phyloP scores from a whole-genome alignment of 2,888 invertebrate genomes.

The Perithous albicinctus region DNA sequence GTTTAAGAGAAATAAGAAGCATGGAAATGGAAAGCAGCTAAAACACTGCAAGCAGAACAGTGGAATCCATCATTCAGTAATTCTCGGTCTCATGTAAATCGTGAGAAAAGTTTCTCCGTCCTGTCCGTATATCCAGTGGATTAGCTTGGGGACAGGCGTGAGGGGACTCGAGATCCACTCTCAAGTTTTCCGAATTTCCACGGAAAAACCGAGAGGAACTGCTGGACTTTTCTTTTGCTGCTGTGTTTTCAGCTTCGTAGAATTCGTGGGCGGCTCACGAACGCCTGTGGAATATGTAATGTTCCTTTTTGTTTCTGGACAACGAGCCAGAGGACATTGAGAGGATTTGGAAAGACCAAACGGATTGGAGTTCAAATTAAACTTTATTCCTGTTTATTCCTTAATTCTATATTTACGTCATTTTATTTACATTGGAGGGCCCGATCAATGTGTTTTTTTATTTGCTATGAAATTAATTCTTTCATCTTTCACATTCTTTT shows the following conservation, averaged over 20 bases:
- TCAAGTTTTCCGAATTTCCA: slow-evolving; percentile 8
- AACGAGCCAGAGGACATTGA: neutral
- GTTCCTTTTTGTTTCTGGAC: neutral
- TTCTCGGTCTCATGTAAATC: slow-evolving; percentile 11
- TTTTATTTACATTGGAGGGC: no score
- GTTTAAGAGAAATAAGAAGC: neutral
- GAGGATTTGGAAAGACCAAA: no score
- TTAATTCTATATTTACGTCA: no score
- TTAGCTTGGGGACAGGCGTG: slow-evolving; percentile 7
- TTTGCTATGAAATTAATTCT: no score
- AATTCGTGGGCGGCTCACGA: no score
- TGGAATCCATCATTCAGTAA: neutral
- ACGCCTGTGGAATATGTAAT: no score
- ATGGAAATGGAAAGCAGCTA: slow-evolving; percentile 1
- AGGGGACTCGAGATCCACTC: no score
- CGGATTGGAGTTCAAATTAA: neutral
- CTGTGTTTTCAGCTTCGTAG: no score
- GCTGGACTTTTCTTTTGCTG: neutral
- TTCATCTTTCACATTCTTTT: no score
- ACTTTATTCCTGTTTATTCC: neutral
- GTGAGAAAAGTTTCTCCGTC: slow-evolving; percentile 6
- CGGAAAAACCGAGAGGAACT: slow-evolving; percentile 12
- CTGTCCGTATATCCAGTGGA: slow-evolving; percentile 10
- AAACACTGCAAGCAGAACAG: neutral
- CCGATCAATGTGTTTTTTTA: no score